Evolutionary conservation across 2,113 vertebrate species (phyloP).

Genomic region (Psammodynastes pulverulentus): DNA sequence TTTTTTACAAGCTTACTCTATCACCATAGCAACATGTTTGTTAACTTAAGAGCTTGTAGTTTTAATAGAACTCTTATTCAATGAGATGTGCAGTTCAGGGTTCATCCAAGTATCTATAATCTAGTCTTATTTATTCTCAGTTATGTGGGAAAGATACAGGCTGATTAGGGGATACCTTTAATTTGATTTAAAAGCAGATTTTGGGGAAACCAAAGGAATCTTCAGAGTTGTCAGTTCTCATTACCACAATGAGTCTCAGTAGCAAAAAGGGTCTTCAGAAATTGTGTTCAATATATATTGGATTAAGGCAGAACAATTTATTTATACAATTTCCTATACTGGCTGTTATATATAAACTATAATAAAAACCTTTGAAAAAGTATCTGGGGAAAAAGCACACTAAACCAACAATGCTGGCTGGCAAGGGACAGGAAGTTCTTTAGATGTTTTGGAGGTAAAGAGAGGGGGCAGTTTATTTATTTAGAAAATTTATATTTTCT

Average conservation of each 20-base stretch:
- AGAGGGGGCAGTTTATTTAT: too few relatives aligned
- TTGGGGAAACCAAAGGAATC: slow-evolving; percentile 36
- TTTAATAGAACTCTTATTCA: slow-evolving; percentile 65
- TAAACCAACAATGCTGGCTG: not conserved
- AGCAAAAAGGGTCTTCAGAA: slow-evolving; percentile 23
- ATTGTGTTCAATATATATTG: not conserved
- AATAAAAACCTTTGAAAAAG: not conserved
- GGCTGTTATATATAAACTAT: not conserved
- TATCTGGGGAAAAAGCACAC: not conserved
- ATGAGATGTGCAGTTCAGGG: slow-evolving; percentile 46
- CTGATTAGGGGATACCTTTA: not conserved
- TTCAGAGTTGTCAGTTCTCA: slow-evolving; percentile 1
- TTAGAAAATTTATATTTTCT: too few relatives aligned
- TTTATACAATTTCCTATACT: not conserved
- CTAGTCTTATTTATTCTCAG: slow-evolving; percentile 15
- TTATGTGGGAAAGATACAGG: slow-evolving; percentile 13
- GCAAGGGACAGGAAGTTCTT: too few relatives aligned
- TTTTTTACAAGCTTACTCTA: slow-evolving; percentile 73
- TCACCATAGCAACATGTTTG: slow-evolving; percentile 73
- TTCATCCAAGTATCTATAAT: slow-evolving; percentile 40
- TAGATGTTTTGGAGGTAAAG: not conserved
- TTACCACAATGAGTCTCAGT: slow-evolving; percentile 12
- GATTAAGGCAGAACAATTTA: not conserved
- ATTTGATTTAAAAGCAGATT: slow-evolving; percentile 28
- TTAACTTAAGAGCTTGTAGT: slow-evolving; percentile 67